phyloP scores from a whole-genome alignment of 1,140 invertebrate species.

The Lasioglossum baleicum region DNA sequence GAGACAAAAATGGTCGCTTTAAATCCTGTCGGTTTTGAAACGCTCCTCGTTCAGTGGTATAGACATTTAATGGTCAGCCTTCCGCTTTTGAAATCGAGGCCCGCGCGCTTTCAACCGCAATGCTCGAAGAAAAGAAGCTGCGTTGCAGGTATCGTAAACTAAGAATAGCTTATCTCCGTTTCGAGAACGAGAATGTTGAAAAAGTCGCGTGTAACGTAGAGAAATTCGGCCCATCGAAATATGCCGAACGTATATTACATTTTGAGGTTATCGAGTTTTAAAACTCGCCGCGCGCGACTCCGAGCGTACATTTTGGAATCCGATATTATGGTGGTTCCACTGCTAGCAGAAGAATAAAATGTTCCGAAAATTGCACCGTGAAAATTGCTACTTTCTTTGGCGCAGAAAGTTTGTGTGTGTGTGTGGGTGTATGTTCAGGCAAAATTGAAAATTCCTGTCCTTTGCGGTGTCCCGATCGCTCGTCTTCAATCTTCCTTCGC shows the following conservation, averaged over 20 bases:
- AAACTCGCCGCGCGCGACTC: neutral
- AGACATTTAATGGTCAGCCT: neutral
- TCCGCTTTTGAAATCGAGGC: neutral
- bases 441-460: slow-evolving; percentile 4
- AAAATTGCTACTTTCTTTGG: neutral
- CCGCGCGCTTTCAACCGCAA: neutral
- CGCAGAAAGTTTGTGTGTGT: no score
- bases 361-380: neutral
- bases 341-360: neutral
- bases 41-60: neutral
- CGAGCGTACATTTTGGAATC: neutral
- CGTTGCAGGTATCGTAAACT: no score
- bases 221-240: no score
- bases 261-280: no score
- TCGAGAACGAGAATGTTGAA: no score
- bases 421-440: neutral
- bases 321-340: neutral
- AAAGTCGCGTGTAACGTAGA: no score
- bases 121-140: no score
- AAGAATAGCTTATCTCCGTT: no score
- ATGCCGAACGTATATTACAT: no score
- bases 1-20: neutral
- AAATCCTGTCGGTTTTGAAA: neutral
- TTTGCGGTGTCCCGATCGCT: neutral
- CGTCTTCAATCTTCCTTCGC: neutral